phyloP scores from a whole-genome alignment of 2,113 vertebrate species.

The Nesospiza acunhae region DNA sequence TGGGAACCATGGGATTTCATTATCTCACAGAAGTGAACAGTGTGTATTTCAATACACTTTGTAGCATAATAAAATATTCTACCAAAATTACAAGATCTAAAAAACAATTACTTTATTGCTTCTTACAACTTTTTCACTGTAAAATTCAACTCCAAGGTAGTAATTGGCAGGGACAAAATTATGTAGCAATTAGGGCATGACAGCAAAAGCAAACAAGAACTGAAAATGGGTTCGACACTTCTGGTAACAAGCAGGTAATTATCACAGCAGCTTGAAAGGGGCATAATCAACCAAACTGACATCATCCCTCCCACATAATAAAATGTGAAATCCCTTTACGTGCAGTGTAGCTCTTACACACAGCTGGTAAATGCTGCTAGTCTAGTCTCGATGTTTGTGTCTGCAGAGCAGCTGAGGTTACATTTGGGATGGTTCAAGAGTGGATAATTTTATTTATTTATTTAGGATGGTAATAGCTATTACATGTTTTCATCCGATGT shows the following conservation, averaged over 20 bases:
- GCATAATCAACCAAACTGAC: slow-evolving; percentile 70
- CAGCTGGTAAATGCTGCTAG: slow-evolving; percentile 64
- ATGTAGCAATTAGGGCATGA: slow-evolving; percentile 70
- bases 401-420: slow-evolving; percentile 28
- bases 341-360: slow-evolving; percentile 45
- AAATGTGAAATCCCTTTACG: slow-evolving; percentile 63
- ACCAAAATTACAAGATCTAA: background rate
- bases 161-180: slow-evolving; percentile 72
- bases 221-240: slow-evolving; percentile 70
- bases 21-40: background rate
- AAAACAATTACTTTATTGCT: slow-evolving; percentile 55
- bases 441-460: background rate
- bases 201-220: slow-evolving; percentile 71
- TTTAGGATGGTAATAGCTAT: background rate
- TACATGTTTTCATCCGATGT: background rate
- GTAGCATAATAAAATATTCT: background rate
- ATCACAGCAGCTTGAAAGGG: slow-evolving; percentile 73
- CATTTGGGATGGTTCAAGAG: background rate
- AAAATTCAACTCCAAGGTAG: slow-evolving; percentile 68
- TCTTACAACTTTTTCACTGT: slow-evolving; percentile 60
- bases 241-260: slow-evolving; percentile 70
- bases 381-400: background rate
- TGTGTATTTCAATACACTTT: background rate
- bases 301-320: slow-evolving; percentile 68
- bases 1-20: background rate